A percentile compares a stretch with the other conserved stretches of the same genome.
These are phyloP conservation scores for Anthoptus insignis DNA, from an alignment of 2,888 invertebrate genomes.

Conservation along the genomic window DNA sequence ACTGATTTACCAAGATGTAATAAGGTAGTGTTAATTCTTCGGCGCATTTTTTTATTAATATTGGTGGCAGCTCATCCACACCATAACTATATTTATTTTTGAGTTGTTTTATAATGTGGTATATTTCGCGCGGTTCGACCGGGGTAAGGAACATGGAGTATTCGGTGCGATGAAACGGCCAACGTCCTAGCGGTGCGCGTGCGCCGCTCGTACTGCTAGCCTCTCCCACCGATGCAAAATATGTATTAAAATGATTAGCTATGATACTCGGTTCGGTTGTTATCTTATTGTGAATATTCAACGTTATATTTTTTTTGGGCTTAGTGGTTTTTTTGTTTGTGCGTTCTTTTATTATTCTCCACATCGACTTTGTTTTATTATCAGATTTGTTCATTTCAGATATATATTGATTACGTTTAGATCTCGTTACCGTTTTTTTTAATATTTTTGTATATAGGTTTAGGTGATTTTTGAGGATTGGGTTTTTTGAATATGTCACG, in stretches of 20 bases:
- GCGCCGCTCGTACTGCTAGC: background rate
- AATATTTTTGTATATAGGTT: background rate
- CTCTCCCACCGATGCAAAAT: conserved; percentile 21
- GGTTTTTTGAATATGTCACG: too few relatives aligned
- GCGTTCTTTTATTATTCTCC: conserved; percentile 18
- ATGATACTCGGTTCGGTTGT: background rate
- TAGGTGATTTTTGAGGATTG: too few relatives aligned
- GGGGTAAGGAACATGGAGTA: background rate
- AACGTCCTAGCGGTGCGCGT: background rate
- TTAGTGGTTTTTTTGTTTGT: conserved; percentile 11
- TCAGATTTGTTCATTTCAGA: conserved; percentile 12
- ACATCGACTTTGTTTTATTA: conserved; percentile 16
- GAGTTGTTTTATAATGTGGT: background rate
- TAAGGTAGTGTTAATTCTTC: conserved; percentile 1
- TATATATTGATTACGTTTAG: background rate
- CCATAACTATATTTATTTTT: conserved; percentile 14
- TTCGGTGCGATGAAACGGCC: background rate
- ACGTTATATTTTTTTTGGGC: background rate
- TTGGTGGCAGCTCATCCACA: conserved; percentile 7
- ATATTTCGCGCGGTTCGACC: background rate
- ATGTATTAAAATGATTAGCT: conserved; percentile 15
- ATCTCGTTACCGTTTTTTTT: background rate
- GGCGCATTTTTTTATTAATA: conserved; percentile 10
- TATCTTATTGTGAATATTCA: conserved; percentile 7
- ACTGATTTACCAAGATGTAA: conserved; percentile 4